These are phyloP conservation scores for Gambusia holbrooki DNA, from an alignment of 2,113 vertebrate genomes.

Conservation along the genomic window DNA sequence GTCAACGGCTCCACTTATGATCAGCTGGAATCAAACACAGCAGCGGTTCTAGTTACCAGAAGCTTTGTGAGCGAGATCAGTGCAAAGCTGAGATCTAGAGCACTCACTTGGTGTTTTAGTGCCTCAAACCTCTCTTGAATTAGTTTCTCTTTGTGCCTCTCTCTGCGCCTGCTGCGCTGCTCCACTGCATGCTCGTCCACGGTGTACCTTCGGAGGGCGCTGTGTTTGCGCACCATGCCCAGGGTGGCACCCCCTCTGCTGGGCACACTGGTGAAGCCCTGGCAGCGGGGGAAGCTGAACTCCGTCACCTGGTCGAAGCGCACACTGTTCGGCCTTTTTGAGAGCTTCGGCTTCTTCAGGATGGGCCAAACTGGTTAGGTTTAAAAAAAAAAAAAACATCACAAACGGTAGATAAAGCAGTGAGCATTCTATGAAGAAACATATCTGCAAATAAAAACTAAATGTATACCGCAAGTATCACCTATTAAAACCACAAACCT, in stretches of 20 bases:
- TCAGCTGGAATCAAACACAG: conserved; percentile 74
- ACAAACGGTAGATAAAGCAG: background rate
- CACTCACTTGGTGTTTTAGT: conserved; percentile 81
- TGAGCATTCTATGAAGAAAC: background rate
- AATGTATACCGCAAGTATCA: background rate
- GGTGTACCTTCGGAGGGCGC: conserved; percentile 82
- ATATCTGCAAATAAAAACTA: background rate
- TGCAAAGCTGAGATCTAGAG: background rate
- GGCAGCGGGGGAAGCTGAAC: conserved; percentile 91
- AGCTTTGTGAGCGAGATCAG: background rate
- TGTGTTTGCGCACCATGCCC: conserved; percentile 88
- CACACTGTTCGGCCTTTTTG: conserved; percentile 76
- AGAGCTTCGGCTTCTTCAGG: conserved; percentile 84
- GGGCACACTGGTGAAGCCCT: conserved; percentile 93
- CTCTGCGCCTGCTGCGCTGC: conserved; percentile 73
- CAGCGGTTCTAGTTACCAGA: background rate
- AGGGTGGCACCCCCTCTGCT: conserved; percentile 90
- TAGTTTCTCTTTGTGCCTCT: conserved; percentile 80
- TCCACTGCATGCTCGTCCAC: conserved; percentile 85
- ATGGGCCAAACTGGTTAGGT: conserved; percentile 82
- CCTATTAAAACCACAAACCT: background rate
- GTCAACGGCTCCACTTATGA: conserved; percentile 76
- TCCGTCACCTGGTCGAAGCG: conserved; percentile 86
- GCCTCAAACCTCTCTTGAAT: conserved; percentile 84
- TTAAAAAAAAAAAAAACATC: background rate